These are phyloP conservation scores for Urechis unicinctus DNA, from an alignment of 2,888 invertebrate species.

Conservation along the genomic window DNA sequence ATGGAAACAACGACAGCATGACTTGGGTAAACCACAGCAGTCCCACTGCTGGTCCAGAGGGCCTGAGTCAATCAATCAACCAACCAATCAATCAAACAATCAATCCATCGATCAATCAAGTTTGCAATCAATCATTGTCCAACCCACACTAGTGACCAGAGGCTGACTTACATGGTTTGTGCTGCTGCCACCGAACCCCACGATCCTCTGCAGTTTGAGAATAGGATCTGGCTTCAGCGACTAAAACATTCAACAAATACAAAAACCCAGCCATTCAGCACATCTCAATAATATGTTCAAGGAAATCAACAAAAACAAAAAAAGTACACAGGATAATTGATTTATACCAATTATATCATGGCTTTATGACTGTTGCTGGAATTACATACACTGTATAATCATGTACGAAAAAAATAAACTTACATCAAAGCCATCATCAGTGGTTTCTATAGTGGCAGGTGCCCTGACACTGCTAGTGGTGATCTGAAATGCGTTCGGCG, in stretches of 20 bases:
- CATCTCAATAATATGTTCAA: not conserved
- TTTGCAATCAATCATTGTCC: not conserved
- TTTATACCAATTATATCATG: no score
- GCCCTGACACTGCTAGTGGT: no score
- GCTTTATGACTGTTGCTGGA: no score
- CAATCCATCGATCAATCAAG: not conserved
- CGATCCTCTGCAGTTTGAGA: conserved; percentile 38
- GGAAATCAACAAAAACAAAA: not conserved
- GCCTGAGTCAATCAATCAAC: conserved; percentile 23
- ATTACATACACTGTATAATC: no score
- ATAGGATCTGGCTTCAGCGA: conserved; percentile 46
- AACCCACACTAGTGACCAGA: not conserved
- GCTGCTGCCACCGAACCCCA: conserved; percentile 45
- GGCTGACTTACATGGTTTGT: conserved; percentile 35
- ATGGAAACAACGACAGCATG: conserved; percentile 47
- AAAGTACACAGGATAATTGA: no score
- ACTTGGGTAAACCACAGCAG: conserved; percentile 42
- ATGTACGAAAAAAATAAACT: no score
- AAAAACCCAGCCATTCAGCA: not conserved
- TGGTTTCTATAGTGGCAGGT: no score
- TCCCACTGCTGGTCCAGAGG: conserved; percentile 42
- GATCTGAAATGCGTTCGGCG: no score
- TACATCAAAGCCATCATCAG: no score
- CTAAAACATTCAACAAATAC: no score
- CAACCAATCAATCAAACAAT: not conserved